Conservation (phyloP, 2,888 invertebrate species). For the Maniola hyperantus region DNA sequence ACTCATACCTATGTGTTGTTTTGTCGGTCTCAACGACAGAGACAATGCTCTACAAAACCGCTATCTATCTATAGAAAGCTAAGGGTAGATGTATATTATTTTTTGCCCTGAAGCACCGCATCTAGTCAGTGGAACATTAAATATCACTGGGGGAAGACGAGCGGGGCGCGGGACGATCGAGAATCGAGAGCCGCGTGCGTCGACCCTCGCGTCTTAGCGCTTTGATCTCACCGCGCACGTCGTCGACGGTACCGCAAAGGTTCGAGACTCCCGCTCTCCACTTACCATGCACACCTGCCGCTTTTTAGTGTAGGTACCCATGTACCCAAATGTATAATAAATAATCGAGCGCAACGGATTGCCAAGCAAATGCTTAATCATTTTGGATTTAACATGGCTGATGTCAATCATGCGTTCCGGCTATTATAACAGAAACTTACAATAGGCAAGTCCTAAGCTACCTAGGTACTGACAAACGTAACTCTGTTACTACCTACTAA, state of each 20-base stretch:
- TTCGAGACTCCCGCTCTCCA: constrained; percentile 50
- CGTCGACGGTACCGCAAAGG: constrained; percentile 51
- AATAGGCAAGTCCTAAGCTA: background rate
- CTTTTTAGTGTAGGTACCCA: constrained; percentile 29
- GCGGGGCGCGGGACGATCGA: constrained; percentile 52
- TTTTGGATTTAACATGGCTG: constrained; percentile 20
- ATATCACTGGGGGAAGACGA: constrained; percentile 37
- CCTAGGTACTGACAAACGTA: background rate
- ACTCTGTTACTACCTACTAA: too few relatives aligned
- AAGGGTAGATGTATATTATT: too few relatives aligned
- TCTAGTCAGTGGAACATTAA: too few relatives aligned
- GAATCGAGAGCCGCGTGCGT: constrained; percentile 72
- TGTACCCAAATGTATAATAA: constrained; percentile 28
- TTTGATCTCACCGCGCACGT: constrained; percentile 68
- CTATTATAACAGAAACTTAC: background rate
- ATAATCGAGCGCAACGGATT: constrained; percentile 25
- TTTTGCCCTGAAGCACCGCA: too few relatives aligned
- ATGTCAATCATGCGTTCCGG: background rate
- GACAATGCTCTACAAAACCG: too few relatives aligned
- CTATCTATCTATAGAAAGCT: too few relatives aligned
- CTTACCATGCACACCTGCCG: constrained; percentile 56
- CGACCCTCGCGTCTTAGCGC: constrained; percentile 67
- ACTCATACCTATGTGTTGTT: too few relatives aligned
- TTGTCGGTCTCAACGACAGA: too few relatives aligned
- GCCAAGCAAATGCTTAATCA: constrained; percentile 25